These are phyloP conservation scores for Ecliptopera silaceata DNA, from an alignment of 2,888 invertebrate genomes.

Conservation along the genomic window DNA sequence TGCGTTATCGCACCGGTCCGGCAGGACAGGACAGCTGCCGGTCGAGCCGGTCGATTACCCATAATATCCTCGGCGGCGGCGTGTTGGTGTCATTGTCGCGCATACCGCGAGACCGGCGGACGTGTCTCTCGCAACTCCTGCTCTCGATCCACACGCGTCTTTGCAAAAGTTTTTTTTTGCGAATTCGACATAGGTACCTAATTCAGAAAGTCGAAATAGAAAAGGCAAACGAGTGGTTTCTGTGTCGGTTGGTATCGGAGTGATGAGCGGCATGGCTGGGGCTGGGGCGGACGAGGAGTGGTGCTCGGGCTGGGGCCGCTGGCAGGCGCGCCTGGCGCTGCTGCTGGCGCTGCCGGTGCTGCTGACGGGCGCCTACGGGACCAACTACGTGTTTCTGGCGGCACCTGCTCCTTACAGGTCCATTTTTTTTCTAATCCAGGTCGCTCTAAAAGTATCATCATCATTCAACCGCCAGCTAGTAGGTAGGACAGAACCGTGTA, in stretches of 20 bases:
- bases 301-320: constrained; percentile 66
- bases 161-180: neutral
- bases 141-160: neutral
- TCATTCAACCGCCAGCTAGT: too few species aligned
- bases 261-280: constrained; percentile 1
- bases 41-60: constrained; percentile 13
- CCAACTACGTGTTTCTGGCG: constrained; percentile 77
- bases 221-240: neutral
- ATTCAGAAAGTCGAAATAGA: neutral
- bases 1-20: constrained; percentile 6
- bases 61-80: constrained; percentile 1
- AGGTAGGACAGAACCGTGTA: too few species aligned
- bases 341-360: constrained; percentile 74
- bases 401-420: constrained; percentile 70
- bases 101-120: constrained; percentile 1
- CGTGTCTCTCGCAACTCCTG: neutral
- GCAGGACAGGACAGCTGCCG: constrained; percentile 12
- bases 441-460: too few species aligned
- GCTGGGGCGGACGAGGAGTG: constrained; percentile 47
- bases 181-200: neutral
- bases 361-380: constrained; percentile 72
- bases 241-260: neutral
- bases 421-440: neutral
- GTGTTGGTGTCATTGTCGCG: constrained; percentile 16
- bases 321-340: constrained; percentile 71